Evolutionary conservation across 2,888 invertebrate genomes (phyloP), one percentile per base, ranked within the genome.

Genomic region (Fragum whitleyi): DNA sequence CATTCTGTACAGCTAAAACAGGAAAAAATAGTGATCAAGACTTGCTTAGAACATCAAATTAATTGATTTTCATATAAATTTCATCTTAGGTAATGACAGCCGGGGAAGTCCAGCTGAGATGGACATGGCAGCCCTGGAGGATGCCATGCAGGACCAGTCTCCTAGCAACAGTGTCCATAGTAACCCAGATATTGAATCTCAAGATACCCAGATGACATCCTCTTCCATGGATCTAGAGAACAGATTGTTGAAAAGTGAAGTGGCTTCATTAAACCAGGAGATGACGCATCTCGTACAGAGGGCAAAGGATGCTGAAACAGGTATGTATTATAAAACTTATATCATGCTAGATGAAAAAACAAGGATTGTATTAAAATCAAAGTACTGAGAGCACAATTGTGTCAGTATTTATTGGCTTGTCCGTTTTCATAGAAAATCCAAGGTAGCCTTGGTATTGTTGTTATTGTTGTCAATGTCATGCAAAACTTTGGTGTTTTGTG

Each of bases 191-290:
- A 86, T 89, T 7, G 87, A 86, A 59, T 77, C 85, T 51, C 80
- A 81, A 19, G 84, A 83, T 2, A 85, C 87, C 51, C 73, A 82
- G 36, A 87, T 90, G 74, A 87, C 90, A 55, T 51, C 91, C 62
- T 93, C 93, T 9, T 91, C 92, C 21, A 77, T 93, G 29, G 92
- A 92, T 69, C 86, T 93, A 19, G 94, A 94, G 79, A 94, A 94
- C 83, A 90, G 93, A 73, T 88, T 94, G 77, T 91, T 95, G 71
- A 94, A 94, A 85, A 95, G 94, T 89, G 95, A 95, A 92, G 93
- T 95, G 19, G 90, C 94, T 53, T 95, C 95, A 65, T 91, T 95
- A 2, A 95, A 95, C 86, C 94, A 94, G 86, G 95, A 95, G 89
- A 93, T 95, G 89, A 92, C 94, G 3, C 90, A 95, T 68, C 90